These are phyloP conservation scores for Eleutherodactylus coqui DNA, from an alignment of 2,797 vertebrate species.

Conservation along the genomic window DNA sequence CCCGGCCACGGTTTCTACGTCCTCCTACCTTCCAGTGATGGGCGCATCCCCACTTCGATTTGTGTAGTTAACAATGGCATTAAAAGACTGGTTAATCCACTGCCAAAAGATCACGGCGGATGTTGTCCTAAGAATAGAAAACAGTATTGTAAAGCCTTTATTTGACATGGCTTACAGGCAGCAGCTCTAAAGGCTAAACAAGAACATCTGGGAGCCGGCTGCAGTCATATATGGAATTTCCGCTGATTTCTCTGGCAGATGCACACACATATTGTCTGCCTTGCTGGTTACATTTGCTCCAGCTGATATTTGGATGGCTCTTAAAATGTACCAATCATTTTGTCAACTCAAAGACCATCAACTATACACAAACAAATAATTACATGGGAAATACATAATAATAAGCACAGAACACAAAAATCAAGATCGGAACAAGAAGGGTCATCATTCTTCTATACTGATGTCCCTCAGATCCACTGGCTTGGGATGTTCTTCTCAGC, in stretches of 20 bases:
- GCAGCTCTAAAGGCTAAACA: not conserved
- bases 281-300: not conserved
- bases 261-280: slow-evolving; percentile 3
- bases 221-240: not conserved
- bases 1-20: not conserved
- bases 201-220: slow-evolving; percentile 27
- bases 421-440: too few species aligned
- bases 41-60: slow-evolving; percentile 97
- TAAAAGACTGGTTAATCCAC: slow-evolving; percentile 99
- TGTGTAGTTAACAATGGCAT: slow-evolving; percentile 96
- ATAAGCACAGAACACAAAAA: too few species aligned
- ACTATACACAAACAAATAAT: not conserved
- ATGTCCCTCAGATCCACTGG: too few species aligned
- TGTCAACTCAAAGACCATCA: not conserved
- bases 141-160: slow-evolving; percentile 7
- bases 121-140: slow-evolving; percentile 82
- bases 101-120: slow-evolving; percentile 97
- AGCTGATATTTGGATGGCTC: not conserved
- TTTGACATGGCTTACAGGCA: slow-evolving; percentile 32
- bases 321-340: not conserved
- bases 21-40: slow-evolving; percentile 86
- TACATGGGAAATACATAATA: not conserved
- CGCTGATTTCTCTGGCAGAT: not conserved
- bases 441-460: too few species aligned
- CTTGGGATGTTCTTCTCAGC: too few species aligned